A percentile compares a stretch with the other conserved stretches of the same genome.
phyloP scores from a whole-genome alignment of 2,888 invertebrate species.

The Drosophila kuntzei region DNA sequence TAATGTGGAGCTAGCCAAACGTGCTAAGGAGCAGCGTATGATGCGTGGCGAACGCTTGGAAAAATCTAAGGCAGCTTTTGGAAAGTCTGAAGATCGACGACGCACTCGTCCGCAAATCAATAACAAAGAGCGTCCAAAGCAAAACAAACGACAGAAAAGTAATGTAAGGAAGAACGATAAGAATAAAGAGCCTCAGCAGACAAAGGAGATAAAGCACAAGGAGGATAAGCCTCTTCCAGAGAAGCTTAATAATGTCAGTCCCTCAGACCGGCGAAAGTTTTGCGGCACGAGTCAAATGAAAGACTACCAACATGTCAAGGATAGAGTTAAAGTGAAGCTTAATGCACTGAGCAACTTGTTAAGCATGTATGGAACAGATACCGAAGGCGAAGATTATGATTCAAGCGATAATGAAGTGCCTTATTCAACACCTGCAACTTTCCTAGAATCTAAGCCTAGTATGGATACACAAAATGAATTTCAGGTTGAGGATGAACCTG shows the following conservation, averaged over 20 bases:
- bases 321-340: conserved; percentile 25
- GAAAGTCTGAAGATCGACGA: conserved; percentile 84
- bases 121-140: conserved; percentile 20
- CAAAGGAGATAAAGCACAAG: not conserved
- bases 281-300: conserved; percentile 71
- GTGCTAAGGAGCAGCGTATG: conserved; percentile 88
- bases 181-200: not conserved
- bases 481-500: not conserved
- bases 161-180: conserved; percentile 1
- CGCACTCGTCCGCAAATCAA: conserved; percentile 38
- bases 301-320: conserved; percentile 68
- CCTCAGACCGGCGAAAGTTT: conserved; percentile 59
- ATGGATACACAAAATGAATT: not conserved
- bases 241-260: not conserved
- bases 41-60: conserved; percentile 91
- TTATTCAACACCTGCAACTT: not conserved
- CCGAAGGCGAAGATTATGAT: conserved; percentile 55
- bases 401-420: not conserved
- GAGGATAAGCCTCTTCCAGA: not conserved
- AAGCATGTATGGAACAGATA: conserved; percentile 84
- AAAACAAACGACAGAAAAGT: conserved; percentile 10
- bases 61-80: conserved; percentile 84
- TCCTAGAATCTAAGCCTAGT: not conserved
- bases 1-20: conserved; percentile 89
- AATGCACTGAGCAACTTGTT: conserved; percentile 76